Percentiles rank a stretch among this genome's conserved stretches.
Evolutionary conservation across 2,797 vertebrate species (phyloP).

Genomic region (Gymnothorax reevesii): DNA sequence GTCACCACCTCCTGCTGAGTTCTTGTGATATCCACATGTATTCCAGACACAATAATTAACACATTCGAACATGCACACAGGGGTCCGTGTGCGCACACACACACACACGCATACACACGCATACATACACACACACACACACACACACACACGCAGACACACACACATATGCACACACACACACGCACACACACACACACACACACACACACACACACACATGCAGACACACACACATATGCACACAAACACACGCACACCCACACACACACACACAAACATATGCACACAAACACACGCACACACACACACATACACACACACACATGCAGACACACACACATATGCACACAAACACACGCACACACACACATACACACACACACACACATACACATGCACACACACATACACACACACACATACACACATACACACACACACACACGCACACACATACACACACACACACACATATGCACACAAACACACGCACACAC

Average conservation of each 20-base stretch:
- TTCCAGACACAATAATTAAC: background rate
- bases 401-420: background rate
- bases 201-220: no score
- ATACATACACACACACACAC: background rate
- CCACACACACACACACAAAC: no score
- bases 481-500: slow-evolving; percentile 6
- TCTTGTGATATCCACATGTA: background rate
- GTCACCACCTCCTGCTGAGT: slow-evolving; percentile 2
- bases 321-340: background rate
- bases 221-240: no score
- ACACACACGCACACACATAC: background rate
- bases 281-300: no score
- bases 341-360: slow-evolving; percentile 12
- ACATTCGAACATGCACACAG: slow-evolving; percentile 4
- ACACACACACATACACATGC: background rate
- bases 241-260: no score
- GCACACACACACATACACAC: background rate
- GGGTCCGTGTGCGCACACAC: no score
- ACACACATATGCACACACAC: no score
- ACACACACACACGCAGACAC: no score
- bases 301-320: no score
- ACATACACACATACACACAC: slow-evolving; percentile 13
- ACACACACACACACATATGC: background rate
- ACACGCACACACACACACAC: no score
- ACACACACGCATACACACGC: background rate